A percentile compares a stretch with the other conserved stretches of the same genome.
Conservation (phyloP, 2,797 vertebrate genomes). For the Sitta carolinensis region DNA sequence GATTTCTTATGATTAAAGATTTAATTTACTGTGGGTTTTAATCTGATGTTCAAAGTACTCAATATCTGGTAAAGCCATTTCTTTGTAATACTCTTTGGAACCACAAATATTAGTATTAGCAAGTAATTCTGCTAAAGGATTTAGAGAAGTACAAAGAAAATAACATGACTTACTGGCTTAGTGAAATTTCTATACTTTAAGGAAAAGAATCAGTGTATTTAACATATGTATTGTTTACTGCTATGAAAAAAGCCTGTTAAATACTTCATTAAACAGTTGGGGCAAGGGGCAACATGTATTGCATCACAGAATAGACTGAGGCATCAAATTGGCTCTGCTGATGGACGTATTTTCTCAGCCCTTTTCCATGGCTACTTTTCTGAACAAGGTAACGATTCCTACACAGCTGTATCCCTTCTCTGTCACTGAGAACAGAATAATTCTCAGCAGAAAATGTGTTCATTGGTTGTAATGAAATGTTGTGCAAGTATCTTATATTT, state of each 20-base stretch:
- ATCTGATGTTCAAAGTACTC: background rate
- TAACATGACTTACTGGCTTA: background rate
- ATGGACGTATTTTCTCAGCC: background rate
- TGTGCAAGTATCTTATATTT: background rate
- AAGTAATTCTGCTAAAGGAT: background rate
- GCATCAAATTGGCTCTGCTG: background rate
- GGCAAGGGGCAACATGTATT: accelerated
- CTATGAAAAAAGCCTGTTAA: background rate
- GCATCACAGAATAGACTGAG: background rate
- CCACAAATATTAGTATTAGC: background rate
- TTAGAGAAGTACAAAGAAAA: background rate
- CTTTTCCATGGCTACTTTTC: background rate
- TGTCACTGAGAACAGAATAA: background rate
- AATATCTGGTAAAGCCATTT: background rate
- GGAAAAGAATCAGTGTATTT: background rate
- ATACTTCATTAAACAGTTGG: background rate
- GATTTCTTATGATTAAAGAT: background rate
- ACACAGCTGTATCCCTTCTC: background rate
- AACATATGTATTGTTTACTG: background rate
- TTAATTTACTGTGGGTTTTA: background rate
- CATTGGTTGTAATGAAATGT: background rate
- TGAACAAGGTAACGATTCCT: background rate
- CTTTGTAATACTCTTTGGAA: background rate
- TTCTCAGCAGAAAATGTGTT: background rate
- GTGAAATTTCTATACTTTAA: background rate